phyloP scores from a whole-genome alignment of 2,797 vertebrate species.

The Vipera ursinii region DNA sequence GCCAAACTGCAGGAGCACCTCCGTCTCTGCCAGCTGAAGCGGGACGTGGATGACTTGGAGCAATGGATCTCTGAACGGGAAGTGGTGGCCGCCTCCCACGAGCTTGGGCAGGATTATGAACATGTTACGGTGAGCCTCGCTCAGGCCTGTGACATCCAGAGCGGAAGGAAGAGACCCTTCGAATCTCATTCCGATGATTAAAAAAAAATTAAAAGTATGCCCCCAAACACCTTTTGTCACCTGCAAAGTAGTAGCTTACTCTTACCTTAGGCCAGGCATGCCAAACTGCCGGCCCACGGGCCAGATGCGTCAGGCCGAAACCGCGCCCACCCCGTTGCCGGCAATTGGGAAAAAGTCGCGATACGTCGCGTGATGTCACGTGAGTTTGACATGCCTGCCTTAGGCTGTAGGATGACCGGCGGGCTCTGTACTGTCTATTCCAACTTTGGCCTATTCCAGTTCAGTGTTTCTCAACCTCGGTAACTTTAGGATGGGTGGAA shows the following conservation, averaged over 20 bases:
- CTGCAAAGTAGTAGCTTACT: neutral
- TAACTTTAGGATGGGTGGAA: neutral
- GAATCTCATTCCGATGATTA: neutral
- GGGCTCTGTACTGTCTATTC: neutral
- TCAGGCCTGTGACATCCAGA: no score
- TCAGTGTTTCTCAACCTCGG: neutral
- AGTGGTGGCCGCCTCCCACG: constrained; percentile 92
- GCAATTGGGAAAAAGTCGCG: no score
- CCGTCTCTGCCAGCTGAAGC: constrained; percentile 88
- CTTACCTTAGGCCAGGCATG: neutral
- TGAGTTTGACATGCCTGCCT: no score
- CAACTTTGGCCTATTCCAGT: neutral
- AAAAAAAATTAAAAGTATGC: neutral
- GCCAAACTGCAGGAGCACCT: constrained; percentile 87
- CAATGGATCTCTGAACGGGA: constrained; percentile 96
- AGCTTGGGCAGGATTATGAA: constrained; percentile 95
- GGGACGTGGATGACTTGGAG: constrained; percentile 93
- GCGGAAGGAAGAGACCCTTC: neutral
- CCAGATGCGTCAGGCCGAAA: no score
- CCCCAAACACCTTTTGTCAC: neutral
- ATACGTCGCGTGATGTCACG: no score
- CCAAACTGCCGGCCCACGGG: no score
- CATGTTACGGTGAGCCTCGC: constrained; percentile 84
- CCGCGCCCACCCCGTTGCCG: no score
- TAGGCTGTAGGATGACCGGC: neutral